Base-by-base conservation (phyloP, 2,797 vertebrate species). In the Micromesistius poutassou region DNA sequence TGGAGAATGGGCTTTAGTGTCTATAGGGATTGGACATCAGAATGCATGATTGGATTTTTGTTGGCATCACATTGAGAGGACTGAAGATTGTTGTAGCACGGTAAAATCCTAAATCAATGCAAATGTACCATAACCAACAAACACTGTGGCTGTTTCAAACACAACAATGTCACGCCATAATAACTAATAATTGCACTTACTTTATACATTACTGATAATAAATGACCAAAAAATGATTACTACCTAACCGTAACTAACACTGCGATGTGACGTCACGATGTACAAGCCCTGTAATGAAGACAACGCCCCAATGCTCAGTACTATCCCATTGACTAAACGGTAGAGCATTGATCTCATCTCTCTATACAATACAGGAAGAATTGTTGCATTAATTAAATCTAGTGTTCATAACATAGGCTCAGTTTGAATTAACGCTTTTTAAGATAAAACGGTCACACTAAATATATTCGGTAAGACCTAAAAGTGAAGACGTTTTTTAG, bases 401-500 rank as follows among this genome's bases (percentile, higher is more conserved):
- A 68, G 62, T 68, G 62, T 68, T 68, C 62, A 28, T 28, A 68
- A 68, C 28, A 68, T n/a, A 62, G 55, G n/a, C n/a, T 22, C 62
- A 68, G 62, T 68, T 62, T 0, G 7, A 62, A 62, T 25, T 25
- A 62, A 22, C 4, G 19, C 12, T 55, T 55, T 19, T 3, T 0
- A 19, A 22, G 5, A n/a, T 25, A 28, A 28, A 66, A 25, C 10
- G 25, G n/a, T 66, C n/a, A 12, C 10, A 28, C 62, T 25, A 28
- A 12, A 62, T 62, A n/a, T 25, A 62, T 8, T n/a, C 6, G 8
- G 8, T 62, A 62, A 55, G 50, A 6, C 50, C n/a, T 55, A n/a
- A 55, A 55, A 55, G 46, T 55, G 16, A 19, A 22, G 46, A 22
- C 19, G 5, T 55, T 55, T 1, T 3, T 84, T 93, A 91, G 73